Percentiles rank a stretch among this genome's conserved stretches.
phyloP scores from a whole-genome alignment of 1,140 invertebrate species.

The Drosophila lacteicornis region DNA sequence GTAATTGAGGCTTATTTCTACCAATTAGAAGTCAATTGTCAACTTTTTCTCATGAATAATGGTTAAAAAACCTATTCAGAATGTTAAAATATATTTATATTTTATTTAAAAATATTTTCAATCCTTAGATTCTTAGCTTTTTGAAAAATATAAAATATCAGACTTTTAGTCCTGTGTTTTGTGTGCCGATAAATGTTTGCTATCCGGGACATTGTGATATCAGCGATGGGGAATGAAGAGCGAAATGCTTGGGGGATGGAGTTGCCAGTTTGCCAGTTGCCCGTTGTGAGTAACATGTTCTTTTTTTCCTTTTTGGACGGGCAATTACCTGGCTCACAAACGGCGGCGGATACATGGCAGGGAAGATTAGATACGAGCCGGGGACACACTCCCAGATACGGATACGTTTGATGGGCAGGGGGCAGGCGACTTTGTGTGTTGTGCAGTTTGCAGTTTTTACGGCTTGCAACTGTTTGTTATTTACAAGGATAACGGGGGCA shows the following conservation, averaged over 20 bases:
- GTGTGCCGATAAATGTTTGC: slow-evolving; percentile 40
- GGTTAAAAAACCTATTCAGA: neutral
- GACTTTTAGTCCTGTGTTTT: slow-evolving; percentile 1
- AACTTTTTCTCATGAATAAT: no score
- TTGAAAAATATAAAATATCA: neutral
- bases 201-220: slow-evolving; percentile 14
- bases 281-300: slow-evolving; percentile 18
- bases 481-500: neutral
- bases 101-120: neutral
- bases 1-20: no score
- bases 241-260: neutral
- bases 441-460: slow-evolving; percentile 24
- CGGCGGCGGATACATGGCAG: slow-evolving; percentile 39
- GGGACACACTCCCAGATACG: slow-evolving; percentile 30
- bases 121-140: no score
- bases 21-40: no score
- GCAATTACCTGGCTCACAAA: slow-evolving; percentile 63
- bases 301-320: slow-evolving; percentile 24
- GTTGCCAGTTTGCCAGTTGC: neutral
- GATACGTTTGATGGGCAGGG: slow-evolving; percentile 3
- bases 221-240: neutral
- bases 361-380: slow-evolving; percentile 33
- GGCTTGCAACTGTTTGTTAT: slow-evolving; percentile 17
- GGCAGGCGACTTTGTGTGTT: neutral
- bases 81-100: no score